Base-by-base conservation (phyloP, 2,113 vertebrate species). In the Daphoenositta chrysoptera region DNA sequence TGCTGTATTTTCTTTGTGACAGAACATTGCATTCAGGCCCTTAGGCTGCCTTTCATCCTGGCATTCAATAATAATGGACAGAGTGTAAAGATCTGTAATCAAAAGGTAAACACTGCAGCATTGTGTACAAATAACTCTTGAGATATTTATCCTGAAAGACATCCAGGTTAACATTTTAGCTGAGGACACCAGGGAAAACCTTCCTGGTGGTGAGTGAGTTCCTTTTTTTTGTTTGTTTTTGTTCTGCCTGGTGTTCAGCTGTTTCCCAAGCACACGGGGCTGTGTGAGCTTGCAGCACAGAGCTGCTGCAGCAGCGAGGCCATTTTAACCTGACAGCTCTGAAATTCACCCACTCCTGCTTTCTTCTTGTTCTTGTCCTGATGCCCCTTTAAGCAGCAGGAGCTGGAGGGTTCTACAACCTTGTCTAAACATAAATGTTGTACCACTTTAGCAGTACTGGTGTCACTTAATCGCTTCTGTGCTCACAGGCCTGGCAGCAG, bases 61-160 rank as follows among this genome's bases (percentile, higher is more conserved):
- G 77, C 71, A 97, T 70, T 93, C 96, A 86, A 90, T 96, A 95
- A 96, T 96, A 96, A 95, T 83, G 95, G 77, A 93, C 80, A 96
- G 39, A 13, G 64, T 96, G 75, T 97, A 96, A 97, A 97, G 83
- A 95, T 93, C 82, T 97, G 53, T 96, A 94, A 97, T 96, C 83
- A 96, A 96, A 97, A 97, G 89, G 89, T 91, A 83, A 97, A 88
- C 89, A 94, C 94, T 84, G 86, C 81, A 89, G 64, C 53, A 33
- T 63, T 93, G 72, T 92, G 94, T 93, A 95, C 61, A 94, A 97
- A 73, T 94, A 96, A 94, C 56, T 96, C 63, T 39, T 90, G 89
- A 93, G 95, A 94, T 60, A 89, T 83, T 97, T 97, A 93, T 95
- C 92, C 77, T 79, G 90, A 97, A 86, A 95, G 79, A 92, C 83